Base-by-base conservation (phyloP, 1,140 invertebrate genomes). In the Asobara japonica region DNA sequence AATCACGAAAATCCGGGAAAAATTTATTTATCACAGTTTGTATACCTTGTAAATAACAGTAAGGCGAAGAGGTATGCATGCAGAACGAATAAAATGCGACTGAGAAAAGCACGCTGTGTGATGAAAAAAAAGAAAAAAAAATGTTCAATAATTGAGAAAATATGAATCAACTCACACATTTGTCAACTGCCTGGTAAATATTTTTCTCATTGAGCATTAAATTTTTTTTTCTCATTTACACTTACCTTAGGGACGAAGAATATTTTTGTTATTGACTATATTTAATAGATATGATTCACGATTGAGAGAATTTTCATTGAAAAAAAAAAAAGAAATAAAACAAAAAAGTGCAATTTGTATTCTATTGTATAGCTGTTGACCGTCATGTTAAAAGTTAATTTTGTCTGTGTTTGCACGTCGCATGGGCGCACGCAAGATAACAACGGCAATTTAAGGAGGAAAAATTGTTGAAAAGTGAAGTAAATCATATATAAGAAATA, bases 31-130 rank as follows among this genome's bases (percentile, higher is more conserved):
- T 33, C 45, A 69, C 60, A 65, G 66, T 75, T 65, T 72, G 67
- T 72, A 71, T 65, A 45, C 41, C 41, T 69, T 74, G 74, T 75
- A 75, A 72, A 75, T 75, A 75, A 72, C 72, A 69, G 64, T 69
- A 75, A 67, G 67, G 72, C 70, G 70, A 48, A 41, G 38, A 65
- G 65, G 41, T 45, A 45, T 45, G 41, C 41, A 45, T 45, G 41
- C 41, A 66, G 30, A 30, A 65, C 48, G 60, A 60, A 61, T 51
- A 56, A 38, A 41, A 48, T 64, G 70, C 66, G 70, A 72, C 41
- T 72, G 70, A 65, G 20, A 66, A 72, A 41, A 60, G 30, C 16
- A 16, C 41, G 41, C 41, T 16, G 41, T 45, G 41, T 45, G 41
- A 45, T 45, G 41, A 45, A 45, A 6, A 16, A 20, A 5, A 18